Conservation (phyloP, 2,888 invertebrate genomes). For the Metacarcinus magister region DNA sequence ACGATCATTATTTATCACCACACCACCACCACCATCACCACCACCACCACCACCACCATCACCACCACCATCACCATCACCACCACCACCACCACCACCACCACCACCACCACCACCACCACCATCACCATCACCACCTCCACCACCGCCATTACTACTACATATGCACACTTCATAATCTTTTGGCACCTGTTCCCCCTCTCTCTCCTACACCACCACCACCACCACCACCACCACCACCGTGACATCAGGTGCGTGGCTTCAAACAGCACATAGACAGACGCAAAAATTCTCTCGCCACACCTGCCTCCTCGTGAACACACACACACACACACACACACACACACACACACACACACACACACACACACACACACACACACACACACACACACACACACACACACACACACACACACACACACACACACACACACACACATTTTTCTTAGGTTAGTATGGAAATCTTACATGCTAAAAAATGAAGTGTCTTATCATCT, state of each 20-base stretch:
- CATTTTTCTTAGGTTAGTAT: too few relatives aligned
- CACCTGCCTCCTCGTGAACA: slow-evolving; percentile 26
- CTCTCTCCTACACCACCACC: neutral
- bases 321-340: slow-evolving; percentile 26
- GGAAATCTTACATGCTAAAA: too few relatives aligned
- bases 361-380: neutral
- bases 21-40: neutral
- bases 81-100: neutral
- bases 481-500: too few relatives aligned
- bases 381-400: neutral
- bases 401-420: slow-evolving; percentile 26
- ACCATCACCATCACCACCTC: neutral
- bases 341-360: slow-evolving; percentile 1
- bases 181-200: too few relatives aligned
- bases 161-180: neutral
- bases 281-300: slow-evolving; percentile 3
- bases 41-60: neutral
- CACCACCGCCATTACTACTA: neutral
- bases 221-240: slow-evolving; percentile 1
- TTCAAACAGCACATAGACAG: slow-evolving; percentile 26
- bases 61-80: neutral
- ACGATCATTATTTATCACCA: neutral
- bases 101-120: neutral
- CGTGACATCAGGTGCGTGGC: slow-evolving; percentile 1
- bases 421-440: slow-evolving; percentile 5